A percentile compares a stretch with the other conserved stretches of the same genome.
Conservation (phyloP, 2,888 invertebrate species). For the Drosophila paracracens region DNA sequence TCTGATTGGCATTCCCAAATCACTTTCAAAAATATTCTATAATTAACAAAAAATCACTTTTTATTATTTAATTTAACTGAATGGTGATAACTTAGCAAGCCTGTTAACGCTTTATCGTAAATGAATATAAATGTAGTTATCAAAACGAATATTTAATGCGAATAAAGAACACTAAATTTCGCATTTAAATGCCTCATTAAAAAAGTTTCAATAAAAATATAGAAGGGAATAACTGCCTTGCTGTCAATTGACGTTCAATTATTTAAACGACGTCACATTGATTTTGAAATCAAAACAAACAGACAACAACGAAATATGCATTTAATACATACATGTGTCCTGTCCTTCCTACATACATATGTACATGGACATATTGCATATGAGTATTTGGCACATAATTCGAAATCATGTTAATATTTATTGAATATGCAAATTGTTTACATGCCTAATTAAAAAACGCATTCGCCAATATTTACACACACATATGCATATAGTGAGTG, state of each 20-base stretch:
- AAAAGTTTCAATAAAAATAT: not conserved
- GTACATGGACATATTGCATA: not conserved
- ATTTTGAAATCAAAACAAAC: slow-evolving; percentile 19
- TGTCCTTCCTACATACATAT: not conserved
- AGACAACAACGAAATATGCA: slow-evolving; percentile 2
- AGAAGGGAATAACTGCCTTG: slow-evolving; percentile 9
- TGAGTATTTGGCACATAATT: slow-evolving; percentile 34
- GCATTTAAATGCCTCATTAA: not conserved
- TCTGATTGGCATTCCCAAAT: not conserved
- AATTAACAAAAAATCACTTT: not conserved
- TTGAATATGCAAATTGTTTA: slow-evolving; percentile 63
- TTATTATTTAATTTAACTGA: not conserved
- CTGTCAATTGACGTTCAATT: slow-evolving; percentile 24
- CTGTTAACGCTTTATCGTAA: not conserved
- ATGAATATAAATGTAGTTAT: not conserved
- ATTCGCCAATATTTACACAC: slow-evolving; percentile 29
- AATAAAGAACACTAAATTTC: not conserved
- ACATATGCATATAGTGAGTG: not conserved
- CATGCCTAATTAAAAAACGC: slow-evolving; percentile 63
- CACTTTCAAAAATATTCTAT: not conserved
- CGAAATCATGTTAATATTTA: slow-evolving; percentile 66
- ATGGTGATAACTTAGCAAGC: slow-evolving; percentile 6
- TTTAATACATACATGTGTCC: not conserved
- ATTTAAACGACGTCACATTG: slow-evolving; percentile 2
- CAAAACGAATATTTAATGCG: slow-evolving; percentile 6